Conservation (phyloP, 2,113 vertebrate species). For the Chascanopsetta lugubris region DNA sequence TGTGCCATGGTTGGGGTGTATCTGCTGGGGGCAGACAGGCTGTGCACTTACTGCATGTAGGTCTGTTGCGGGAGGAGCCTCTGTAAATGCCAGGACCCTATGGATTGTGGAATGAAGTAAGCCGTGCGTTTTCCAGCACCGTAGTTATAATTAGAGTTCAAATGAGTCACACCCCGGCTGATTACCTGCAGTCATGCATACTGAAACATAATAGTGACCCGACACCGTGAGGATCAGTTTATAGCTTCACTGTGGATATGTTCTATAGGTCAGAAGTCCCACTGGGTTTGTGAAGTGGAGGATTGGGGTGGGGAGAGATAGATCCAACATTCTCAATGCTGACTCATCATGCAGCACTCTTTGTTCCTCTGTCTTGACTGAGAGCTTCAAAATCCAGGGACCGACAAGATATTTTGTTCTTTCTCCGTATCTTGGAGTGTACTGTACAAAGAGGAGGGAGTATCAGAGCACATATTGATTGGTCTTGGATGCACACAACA, state of each 20-base stretch:
- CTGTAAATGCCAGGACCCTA: too few relatives aligned
- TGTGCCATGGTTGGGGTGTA: too few relatives aligned
- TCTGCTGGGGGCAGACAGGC: too few relatives aligned
- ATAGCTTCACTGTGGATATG: not conserved
- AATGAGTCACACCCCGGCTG: too few relatives aligned
- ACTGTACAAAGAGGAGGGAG: not conserved
- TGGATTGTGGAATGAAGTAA: too few relatives aligned
- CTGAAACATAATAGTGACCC: not conserved
- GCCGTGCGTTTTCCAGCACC: too few relatives aligned
- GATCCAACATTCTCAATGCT: slow-evolving; percentile 35
- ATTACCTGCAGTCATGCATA: not conserved
- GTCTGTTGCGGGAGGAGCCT: too few relatives aligned
- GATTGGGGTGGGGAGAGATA: slow-evolving; percentile 22
- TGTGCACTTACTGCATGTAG: too few relatives aligned
- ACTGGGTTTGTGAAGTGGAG: slow-evolving; percentile 7
- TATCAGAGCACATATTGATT: slow-evolving; percentile 6
- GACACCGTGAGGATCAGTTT: not conserved
- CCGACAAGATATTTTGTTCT: slow-evolving; percentile 24
- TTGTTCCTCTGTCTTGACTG: slow-evolving; percentile 38
- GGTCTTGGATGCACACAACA: not conserved
- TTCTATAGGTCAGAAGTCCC: not conserved
- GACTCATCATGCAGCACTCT: slow-evolving; percentile 56
- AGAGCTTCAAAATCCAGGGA: slow-evolving; percentile 45
- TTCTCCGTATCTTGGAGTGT: slow-evolving; percentile 7
- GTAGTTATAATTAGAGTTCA: too few relatives aligned